These are phyloP conservation scores for Sibirionetta formosa DNA, from an alignment of 2,797 vertebrate genomes.

Conservation along the genomic window DNA sequence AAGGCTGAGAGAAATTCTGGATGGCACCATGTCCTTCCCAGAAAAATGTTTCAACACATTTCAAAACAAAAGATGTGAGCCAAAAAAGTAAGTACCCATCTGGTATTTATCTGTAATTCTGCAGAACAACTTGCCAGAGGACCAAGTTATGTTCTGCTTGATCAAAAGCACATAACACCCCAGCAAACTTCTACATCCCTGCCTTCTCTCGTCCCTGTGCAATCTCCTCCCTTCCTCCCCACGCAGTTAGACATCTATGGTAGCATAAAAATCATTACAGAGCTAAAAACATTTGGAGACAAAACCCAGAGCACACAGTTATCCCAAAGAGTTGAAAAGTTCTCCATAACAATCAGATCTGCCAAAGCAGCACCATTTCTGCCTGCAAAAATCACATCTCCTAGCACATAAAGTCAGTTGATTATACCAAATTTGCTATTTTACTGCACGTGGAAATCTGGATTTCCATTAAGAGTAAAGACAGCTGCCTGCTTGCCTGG, in stretches of 20 bases:
- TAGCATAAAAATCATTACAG: neutral
- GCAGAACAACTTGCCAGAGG: neutral
- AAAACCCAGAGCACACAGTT: neutral
- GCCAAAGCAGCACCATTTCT: neutral
- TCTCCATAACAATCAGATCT: neutral
- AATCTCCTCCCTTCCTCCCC: neutral
- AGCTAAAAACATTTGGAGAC: neutral
- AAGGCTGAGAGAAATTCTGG: slow-evolving; percentile 25
- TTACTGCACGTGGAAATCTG: neutral
- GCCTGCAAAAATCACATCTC: neutral
- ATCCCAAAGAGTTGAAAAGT: neutral
- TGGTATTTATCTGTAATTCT: slow-evolving; percentile 43
- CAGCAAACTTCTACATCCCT: neutral
- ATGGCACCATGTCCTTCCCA: neutral
- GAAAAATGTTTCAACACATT: slow-evolving; percentile 46
- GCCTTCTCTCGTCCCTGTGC: neutral
- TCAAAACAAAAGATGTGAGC: slow-evolving; percentile 31
- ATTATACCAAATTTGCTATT: neutral
- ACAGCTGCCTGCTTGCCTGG: neutral
- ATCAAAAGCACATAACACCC: neutral
- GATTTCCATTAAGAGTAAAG: neutral
- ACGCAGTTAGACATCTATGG: neutral
- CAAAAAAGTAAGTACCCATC: slow-evolving; percentile 18
- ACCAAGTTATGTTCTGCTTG: neutral
- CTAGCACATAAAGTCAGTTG: neutral